These are phyloP conservation scores for Neotragus moschatus DNA, from an alignment of 2,113 vertebrate species.

Conservation along the genomic window DNA sequence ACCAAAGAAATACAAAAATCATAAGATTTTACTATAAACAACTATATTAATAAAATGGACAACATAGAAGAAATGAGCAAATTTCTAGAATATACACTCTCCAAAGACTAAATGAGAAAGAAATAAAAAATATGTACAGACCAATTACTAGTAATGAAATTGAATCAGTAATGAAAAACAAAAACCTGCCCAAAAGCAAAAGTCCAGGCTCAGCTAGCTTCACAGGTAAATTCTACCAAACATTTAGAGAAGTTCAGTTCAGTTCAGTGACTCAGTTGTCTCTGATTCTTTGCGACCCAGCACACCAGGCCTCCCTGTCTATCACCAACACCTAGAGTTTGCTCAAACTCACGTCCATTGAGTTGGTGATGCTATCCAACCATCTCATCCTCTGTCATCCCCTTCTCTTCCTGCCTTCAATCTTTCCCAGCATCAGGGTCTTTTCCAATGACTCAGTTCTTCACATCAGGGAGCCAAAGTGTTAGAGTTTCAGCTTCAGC, in stretches of 20 bases:
- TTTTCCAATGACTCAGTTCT: background rate
- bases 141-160: background rate
- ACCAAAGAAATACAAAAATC: background rate
- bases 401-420: background rate
- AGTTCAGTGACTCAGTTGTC: background rate
- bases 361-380: background rate
- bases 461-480: fast-evolving
- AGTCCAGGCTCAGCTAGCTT: background rate
- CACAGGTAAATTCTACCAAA: background rate
- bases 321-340: background rate
- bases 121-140: background rate
- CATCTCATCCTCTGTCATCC: background rate
- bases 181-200: background rate
- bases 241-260: background rate
- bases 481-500: background rate
- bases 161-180: background rate
- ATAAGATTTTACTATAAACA: background rate
- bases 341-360: background rate
- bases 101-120: background rate
- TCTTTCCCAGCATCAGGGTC: background rate
- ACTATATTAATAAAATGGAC: background rate
- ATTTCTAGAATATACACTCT: background rate
- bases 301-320: background rate
- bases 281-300: background rate
- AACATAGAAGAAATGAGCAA: background rate